These are phyloP conservation scores for Stenodema calcarata DNA, from an alignment of 2,888 invertebrate genomes.

Conservation along the genomic window DNA sequence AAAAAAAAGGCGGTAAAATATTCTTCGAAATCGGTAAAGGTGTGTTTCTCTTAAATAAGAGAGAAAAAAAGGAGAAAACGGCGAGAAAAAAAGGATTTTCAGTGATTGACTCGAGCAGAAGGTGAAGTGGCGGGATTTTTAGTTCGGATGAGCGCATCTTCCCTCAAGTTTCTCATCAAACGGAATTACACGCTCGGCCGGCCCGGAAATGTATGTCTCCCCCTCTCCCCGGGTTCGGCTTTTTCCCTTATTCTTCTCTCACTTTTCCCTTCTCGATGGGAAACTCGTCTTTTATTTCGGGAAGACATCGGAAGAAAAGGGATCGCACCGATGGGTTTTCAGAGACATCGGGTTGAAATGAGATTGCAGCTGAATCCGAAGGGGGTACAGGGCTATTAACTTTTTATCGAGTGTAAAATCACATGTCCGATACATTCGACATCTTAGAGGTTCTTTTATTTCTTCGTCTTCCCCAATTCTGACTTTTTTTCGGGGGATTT, in stretches of 20 bases:
- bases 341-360: not conserved
- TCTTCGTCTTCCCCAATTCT: not conserved
- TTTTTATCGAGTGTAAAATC: conserved; percentile 55
- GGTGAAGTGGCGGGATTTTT: conserved; percentile 14
- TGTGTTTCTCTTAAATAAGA: conserved; percentile 39
- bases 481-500: too few relatives aligned
- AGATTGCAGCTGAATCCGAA: not conserved
- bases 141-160: conserved; percentile 38
- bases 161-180: conserved; percentile 38
- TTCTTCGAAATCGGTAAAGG: conserved; percentile 23
- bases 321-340: not conserved
- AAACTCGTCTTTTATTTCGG: not conserved
- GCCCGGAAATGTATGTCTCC: conserved; percentile 48
- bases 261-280: not conserved
- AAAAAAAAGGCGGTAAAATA: conserved; percentile 9
- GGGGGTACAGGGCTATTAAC: conserved; percentile 40
- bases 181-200: conserved; percentile 45
- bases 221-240: not conserved
- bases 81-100: not conserved
- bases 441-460: not conserved
- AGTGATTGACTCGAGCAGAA: conserved; percentile 38
- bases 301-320: not conserved
- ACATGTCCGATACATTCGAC: conserved; percentile 48
- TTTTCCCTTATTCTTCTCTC: not conserved
- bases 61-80: not conserved